A percentile compares a stretch with the other conserved stretches of the same genome.
Evolutionary conservation across 2,797 vertebrate genomes (phyloP).

Genomic region (Hippopotamyrus pictus): DNA sequence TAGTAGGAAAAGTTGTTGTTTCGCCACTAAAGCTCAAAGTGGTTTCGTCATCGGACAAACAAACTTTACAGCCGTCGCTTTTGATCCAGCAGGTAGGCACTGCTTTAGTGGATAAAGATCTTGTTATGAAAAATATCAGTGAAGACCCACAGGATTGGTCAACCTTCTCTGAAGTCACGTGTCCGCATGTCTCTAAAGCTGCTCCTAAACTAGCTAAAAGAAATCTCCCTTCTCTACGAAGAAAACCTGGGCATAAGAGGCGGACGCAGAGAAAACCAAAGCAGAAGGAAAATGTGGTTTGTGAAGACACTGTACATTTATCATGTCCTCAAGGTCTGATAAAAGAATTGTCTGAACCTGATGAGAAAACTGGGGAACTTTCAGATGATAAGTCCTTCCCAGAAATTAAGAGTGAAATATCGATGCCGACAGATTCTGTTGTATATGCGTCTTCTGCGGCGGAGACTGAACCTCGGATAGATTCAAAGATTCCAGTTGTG

Average conservation of each 20-base stretch:
- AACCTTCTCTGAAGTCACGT: slow-evolving; percentile 11
- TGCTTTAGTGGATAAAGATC: not conserved
- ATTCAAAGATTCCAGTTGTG: not conserved
- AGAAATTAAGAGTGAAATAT: not conserved
- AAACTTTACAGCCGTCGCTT: slow-evolving; percentile 13
- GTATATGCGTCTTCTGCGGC: slow-evolving; percentile 26
- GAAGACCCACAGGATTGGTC: not conserved
- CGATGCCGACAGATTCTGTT: not conserved
- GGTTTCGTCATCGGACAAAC: slow-evolving; percentile 7
- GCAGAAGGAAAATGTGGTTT: not conserved
- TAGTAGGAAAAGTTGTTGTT: slow-evolving; percentile 18
- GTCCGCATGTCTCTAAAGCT: not conserved
- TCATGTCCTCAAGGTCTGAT: not conserved
- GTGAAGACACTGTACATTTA: not conserved
- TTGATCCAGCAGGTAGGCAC: slow-evolving; percentile 11
- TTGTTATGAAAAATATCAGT: not conserved
- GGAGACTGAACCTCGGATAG: slow-evolving; percentile 41
- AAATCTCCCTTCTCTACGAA: not conserved
- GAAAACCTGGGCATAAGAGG: not conserved
- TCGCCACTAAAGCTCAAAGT: slow-evolving; percentile 18
- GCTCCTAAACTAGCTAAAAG: not conserved
- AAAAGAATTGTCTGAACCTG: not conserved
- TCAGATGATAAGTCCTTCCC: not conserved
- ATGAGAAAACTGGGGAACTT: not conserved
- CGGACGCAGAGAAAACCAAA: not conserved